Evolutionary conservation across 2,797 vertebrate genomes (phyloP).

Genomic region (Buceros bicornis): DNA sequence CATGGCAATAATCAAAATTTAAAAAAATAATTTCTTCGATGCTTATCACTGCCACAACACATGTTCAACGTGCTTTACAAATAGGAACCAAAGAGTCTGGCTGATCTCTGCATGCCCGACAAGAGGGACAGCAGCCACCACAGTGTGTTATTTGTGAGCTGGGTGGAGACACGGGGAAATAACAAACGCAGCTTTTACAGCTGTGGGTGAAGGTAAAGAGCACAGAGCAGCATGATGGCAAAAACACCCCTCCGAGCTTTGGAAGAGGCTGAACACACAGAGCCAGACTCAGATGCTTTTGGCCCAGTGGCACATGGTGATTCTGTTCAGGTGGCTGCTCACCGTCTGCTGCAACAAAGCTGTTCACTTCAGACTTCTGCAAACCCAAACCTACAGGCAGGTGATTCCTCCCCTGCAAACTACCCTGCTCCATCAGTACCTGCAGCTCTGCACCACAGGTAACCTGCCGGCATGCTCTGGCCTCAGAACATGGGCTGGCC

Average conservation of each 20-base stretch:
- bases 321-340: background rate
- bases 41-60: background rate
- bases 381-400: background rate
- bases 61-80: background rate
- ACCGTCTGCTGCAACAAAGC: background rate
- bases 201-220: background rate
- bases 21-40: background rate
- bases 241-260: background rate
- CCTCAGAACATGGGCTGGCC: background rate
- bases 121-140: rapidly evolving
- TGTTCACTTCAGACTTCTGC: background rate
- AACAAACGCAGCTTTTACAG: background rate
- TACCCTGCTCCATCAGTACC: background rate
- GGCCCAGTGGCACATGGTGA: background rate
- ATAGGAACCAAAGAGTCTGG: background rate
- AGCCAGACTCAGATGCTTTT: background rate
- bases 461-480: background rate
- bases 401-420: background rate
- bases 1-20: background rate
- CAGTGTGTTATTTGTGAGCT: background rate
- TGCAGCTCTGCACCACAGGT: background rate
- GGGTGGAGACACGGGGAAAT: background rate
- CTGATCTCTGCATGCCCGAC: rapidly evolving
- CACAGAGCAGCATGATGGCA: background rate
- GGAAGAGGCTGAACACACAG: background rate